Evolutionary conservation across 2,113 vertebrate genomes (phyloP).

Genomic region (Polypterus senegalus): DNA sequence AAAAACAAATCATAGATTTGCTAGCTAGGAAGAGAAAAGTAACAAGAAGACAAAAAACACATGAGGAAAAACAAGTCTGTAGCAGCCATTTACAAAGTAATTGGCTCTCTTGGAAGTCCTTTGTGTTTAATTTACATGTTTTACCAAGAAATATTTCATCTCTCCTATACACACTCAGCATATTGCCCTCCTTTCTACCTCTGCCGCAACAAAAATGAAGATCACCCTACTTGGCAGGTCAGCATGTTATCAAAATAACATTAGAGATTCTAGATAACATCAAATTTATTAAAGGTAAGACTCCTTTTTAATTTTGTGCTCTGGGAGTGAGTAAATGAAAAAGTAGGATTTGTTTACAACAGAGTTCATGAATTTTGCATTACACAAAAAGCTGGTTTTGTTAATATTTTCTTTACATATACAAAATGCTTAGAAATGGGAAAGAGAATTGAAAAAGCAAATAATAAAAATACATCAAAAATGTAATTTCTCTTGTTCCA

Average conservation of each 20-base stretch:
- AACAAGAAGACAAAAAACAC: no score
- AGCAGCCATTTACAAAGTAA: neutral
- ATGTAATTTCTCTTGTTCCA: no score
- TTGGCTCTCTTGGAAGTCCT: constrained; percentile 1
- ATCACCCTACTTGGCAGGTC: neutral
- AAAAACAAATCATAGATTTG: neutral
- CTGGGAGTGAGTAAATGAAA: neutral
- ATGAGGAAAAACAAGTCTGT: no score
- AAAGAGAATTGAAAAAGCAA: no score
- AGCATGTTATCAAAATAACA: constrained; percentile 1
- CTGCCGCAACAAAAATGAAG: neutral
- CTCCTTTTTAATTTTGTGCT: neutral
- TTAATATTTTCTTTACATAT: no score
- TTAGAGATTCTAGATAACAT: neutral
- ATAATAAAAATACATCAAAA: no score
- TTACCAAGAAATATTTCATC: constrained; percentile 1
- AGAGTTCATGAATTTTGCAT: no score
- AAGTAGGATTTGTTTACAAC: neutral
- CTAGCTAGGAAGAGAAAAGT: neutral
- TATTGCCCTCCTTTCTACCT: constrained; percentile 2
- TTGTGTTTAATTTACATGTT: constrained; percentile 5
- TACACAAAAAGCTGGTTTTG: no score
- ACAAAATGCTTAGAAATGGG: no score
- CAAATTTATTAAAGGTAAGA: neutral
- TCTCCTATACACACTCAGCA: neutral